Percentiles rank a stretch among this genome's conserved stretches.
Evolutionary conservation across 2,888 invertebrate genomes (phyloP).

Genomic region (Nasonovia ribisnigri): DNA sequence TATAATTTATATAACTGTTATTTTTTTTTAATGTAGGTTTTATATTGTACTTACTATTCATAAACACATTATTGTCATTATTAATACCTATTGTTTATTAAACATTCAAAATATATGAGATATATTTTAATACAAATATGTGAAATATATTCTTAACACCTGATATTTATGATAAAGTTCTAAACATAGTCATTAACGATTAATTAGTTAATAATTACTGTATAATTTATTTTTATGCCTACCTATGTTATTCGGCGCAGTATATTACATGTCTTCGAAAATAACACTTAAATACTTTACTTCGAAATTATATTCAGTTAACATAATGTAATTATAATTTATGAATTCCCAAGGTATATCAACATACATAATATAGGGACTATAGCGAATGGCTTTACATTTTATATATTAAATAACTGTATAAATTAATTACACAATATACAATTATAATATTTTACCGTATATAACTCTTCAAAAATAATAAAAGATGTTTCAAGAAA

Average conservation of each 20-base stretch:
- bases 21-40: background rate
- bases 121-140: background rate
- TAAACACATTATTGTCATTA: background rate
- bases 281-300: slow-evolving; percentile 15
- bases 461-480: background rate
- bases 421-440: slow-evolving; percentile 14
- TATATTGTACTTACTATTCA: background rate
- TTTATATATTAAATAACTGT: slow-evolving; percentile 5
- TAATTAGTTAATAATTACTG: slow-evolving; percentile 2
- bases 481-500: background rate
- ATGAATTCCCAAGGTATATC: slow-evolving; percentile 25
- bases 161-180: background rate
- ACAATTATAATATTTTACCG: background rate
- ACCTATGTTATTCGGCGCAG: background rate
- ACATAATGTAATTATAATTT: background rate
- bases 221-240: background rate
- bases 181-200: background rate
- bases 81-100: background rate
- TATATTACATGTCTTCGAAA: background rate
- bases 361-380: background rate
- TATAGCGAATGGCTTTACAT: background rate
- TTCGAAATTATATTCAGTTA: slow-evolving; percentile 13
- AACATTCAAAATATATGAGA: background rate
- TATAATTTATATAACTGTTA: background rate
- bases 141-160: slow-evolving; percentile 31